phyloP scores from a whole-genome alignment of 2,797 vertebrate species.

The Euphonia xanthogaster region DNA sequence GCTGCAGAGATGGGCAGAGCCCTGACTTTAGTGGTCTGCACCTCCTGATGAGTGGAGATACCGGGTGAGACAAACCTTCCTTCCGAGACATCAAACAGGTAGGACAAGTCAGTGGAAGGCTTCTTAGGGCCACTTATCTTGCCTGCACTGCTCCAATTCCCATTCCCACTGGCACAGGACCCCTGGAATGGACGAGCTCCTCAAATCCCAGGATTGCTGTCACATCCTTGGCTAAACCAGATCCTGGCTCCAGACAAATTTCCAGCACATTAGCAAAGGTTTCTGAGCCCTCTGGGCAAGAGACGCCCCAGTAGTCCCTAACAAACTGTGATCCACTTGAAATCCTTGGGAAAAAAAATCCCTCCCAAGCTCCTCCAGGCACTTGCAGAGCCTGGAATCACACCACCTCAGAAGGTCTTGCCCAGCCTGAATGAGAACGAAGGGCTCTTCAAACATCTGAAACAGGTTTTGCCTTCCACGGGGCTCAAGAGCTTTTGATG shows the following conservation, averaged over 20 bases:
- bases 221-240: not conserved
- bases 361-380: not conserved
- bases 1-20: not conserved
- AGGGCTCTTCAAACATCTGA: constrained; percentile 32
- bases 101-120: not conserved
- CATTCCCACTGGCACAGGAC: not conserved
- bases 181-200: not conserved
- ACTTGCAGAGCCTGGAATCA: not conserved
- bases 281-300: not conserved
- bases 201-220: not conserved
- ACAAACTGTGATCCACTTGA: not conserved
- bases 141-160: not conserved
- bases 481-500: constrained; percentile 34
- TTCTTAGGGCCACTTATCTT: not conserved
- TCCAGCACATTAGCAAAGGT: not conserved
- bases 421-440: not conserved
- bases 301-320: not conserved
- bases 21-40: not conserved
- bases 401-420: not conserved
- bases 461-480: not conserved
- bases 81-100: not conserved
- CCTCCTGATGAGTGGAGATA: not conserved
- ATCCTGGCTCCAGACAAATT: not conserved
- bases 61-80: not conserved
- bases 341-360: not conserved